These are phyloP conservation scores for Petrolisthes manimaculis DNA, from an alignment of 2,888 invertebrate genomes.

Conservation along the genomic window DNA sequence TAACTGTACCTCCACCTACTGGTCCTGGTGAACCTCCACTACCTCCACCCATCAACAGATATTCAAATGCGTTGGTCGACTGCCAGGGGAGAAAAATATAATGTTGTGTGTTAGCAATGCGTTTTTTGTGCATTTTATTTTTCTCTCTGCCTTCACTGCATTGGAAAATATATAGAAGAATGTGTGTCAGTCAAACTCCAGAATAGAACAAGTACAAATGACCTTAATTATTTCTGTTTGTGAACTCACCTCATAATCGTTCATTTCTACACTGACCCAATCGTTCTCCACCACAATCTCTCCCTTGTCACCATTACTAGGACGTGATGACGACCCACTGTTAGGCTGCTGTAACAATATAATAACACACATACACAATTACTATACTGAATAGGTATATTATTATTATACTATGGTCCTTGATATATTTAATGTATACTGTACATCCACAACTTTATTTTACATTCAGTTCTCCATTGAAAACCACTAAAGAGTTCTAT, in stretches of 20 bases:
- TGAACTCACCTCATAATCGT: slow-evolving; percentile 55
- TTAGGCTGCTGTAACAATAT: slow-evolving; percentile 30
- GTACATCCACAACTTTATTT: too few species aligned
- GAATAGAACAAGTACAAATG: too few species aligned
- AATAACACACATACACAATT: not conserved
- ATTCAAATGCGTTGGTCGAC: slow-evolving; percentile 51
- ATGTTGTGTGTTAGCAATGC: not conserved
- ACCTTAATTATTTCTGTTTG: too few species aligned
- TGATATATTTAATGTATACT: too few species aligned
- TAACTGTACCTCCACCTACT: slow-evolving; percentile 54
- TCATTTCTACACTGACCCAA: slow-evolving; percentile 60
- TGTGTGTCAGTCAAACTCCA: too few species aligned
- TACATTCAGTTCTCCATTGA: too few species aligned
- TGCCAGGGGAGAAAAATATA: not conserved
- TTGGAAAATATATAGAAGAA: too few species aligned
- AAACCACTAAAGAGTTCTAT: too few species aligned
- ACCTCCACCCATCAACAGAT: slow-evolving; percentile 55
- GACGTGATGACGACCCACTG: slow-evolving; percentile 46
- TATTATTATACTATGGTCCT: too few species aligned
- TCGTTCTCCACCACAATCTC: slow-evolving; percentile 59
- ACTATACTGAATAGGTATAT: too few species aligned
- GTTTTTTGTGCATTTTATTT: too few species aligned
- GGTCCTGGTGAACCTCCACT: slow-evolving; percentile 56
- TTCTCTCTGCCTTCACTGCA: too few species aligned
- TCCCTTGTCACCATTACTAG: slow-evolving; percentile 57